A percentile compares a stretch with the other conserved stretches of the same genome.
These are phyloP conservation scores for Leptura quadrifasciata DNA, from an alignment of 2,888 invertebrate genomes.

Conservation along the genomic window DNA sequence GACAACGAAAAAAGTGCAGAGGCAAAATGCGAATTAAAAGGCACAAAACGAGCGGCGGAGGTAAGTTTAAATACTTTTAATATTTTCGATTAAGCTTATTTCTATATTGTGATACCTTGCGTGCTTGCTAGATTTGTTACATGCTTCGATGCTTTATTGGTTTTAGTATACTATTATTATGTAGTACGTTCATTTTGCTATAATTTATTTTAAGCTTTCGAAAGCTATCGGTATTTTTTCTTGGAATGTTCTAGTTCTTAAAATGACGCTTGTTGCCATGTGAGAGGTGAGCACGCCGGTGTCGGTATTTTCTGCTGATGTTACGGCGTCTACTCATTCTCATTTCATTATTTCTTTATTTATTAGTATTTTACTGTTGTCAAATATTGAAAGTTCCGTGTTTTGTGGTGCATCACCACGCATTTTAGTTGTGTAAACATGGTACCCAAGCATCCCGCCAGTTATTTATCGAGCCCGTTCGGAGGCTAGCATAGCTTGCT, in stretches of 20 bases:
- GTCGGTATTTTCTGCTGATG: not conserved
- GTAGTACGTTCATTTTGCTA: not conserved
- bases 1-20: constrained; percentile 86
- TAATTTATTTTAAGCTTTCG: not conserved
- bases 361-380: not conserved
- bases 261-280: constrained; percentile 67
- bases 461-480: constrained; percentile 64
- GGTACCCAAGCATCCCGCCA: constrained; percentile 69
- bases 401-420: constrained; percentile 34
- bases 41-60: constrained; percentile 92
- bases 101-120: not conserved
- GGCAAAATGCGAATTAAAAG: constrained; percentile 89
- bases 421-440: constrained; percentile 64
- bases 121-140: not conserved
- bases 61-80: constrained; percentile 75
- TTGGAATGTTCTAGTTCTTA: constrained; percentile 50
- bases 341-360: constrained; percentile 1
- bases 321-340: not conserved
- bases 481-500: constrained; percentile 69
- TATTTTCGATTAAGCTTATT: not conserved
- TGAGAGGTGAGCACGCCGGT: constrained; percentile 61
- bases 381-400: not conserved
- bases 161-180: not conserved
- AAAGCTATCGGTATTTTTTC: constrained; percentile 37
- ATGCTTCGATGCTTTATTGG: constrained; percentile 13